Base-by-base conservation (phyloP, 2,888 invertebrate species). In the Folsomia candida region DNA sequence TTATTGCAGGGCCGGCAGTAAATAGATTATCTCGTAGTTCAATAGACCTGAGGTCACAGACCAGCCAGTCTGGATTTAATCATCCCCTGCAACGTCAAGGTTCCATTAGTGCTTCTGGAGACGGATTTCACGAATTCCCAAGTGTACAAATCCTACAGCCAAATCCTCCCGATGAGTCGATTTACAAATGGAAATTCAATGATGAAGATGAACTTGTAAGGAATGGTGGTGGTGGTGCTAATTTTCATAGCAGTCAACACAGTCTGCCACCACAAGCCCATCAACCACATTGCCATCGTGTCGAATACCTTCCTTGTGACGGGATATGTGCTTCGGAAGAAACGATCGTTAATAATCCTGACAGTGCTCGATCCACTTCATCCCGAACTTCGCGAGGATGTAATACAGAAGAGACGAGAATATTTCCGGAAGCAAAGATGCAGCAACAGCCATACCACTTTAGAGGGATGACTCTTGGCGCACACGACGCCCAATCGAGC, bases 351-450 rank as follows among this genome's bases (percentile, higher is more conserved):
- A 70, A 71, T 47, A 68, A 72, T 51, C 24, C 51, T 9, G 76
- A 75, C 22, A 76, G 74, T 57, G 77, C 69, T n/a, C 69, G 79
- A 37, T 78, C 78, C 20, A 62, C 71, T 0, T 76, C 79, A 14
- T 79, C 79, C 1, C 70, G 76, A 68, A 79, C 79, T 2, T 79
- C 79, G 0, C 60, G 79, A 59, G 79, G 78, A 2, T 74, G 76
- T 28, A 79, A 79, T 69, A 79, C 79, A 0, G 79, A 79, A 63
- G 79, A 79, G 68, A 79, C 79, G 4, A 68, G 79, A 65, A 79
- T 79, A 24, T 57, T 77, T 67, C 54, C 54, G 22, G 54, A 54
- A 54, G 6, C 54, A 14, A 37, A 14, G 37, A 37, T 37, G 4
- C n/a, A n/a, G n/a, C 37, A 37, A 37, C 6, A 37, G 14, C 37